Evolutionary conservation across 2,113 vertebrate genomes (phyloP), one percentile per base, ranked within the genome.

Genomic region (Sialia sialis): DNA sequence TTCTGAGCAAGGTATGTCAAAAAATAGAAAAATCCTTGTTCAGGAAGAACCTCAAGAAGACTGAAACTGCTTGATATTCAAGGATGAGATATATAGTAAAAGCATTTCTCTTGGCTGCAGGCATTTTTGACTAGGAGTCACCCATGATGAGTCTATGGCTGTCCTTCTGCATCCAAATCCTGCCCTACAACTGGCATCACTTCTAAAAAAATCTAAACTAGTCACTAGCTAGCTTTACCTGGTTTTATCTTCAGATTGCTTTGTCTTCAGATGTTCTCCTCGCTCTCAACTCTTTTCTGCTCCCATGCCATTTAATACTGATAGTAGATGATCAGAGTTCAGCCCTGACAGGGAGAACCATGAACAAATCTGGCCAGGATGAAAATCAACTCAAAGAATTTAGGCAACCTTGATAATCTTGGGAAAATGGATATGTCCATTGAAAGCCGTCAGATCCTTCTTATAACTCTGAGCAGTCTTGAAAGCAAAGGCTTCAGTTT

Each of bases 251-350:
- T 39, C 16, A 74, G 32, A 38, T 48, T 73, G 13, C 14, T 34
- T 82, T 75, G 9, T 73, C 32, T 87, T 67, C 32, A 69, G 9
- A 9, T 46, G 10, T 49, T 51, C 30, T 38, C 10, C 4, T 48
- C 0, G 2, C 5, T 1, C 3, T 2, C 20, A 13, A 7, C 1
- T 59, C 2, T 76, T 73, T 91, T 62, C 39, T 78, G 10, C 15
- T 58, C 20, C 23, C 29, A 46, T 26, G 11, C 19, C 22, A 49
- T 41, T 66, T 60, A 29, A 44, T n/a, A 9, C 29, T 54, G 36
- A 36, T 11, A 16, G 30, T 44, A 22, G 19, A 49, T 25, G n/a
- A 16, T 68, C 41, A 34, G 69, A 63, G 12, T 55, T 87, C 16
- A 17, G 6, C 10, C 23, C 39, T 60, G 44, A 41, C 15, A 54